Evolutionary conservation across 2,797 vertebrate species (phyloP).

Genomic region (Lerista edwardsae): DNA sequence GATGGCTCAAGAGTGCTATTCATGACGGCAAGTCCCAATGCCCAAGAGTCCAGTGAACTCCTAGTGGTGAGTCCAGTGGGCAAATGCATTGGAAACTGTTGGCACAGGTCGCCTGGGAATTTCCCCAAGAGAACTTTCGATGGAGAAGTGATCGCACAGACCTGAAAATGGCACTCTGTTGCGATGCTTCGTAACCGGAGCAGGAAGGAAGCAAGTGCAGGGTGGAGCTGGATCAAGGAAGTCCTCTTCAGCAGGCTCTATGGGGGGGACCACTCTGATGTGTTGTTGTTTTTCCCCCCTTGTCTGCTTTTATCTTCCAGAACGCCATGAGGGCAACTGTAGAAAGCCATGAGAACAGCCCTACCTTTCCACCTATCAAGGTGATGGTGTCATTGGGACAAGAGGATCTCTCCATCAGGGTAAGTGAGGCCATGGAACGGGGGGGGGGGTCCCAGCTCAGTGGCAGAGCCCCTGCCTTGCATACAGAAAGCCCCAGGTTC

Average conservation of each 20-base stretch:
- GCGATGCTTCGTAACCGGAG: neutral
- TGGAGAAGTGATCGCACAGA: neutral
- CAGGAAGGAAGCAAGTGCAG: neutral
- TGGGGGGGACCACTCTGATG: neutral
- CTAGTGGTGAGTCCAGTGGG: neutral
- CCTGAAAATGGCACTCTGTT: neutral
- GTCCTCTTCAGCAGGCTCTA: too few species aligned
- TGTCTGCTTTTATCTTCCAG: slow-evolving; percentile 65
- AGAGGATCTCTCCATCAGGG: slow-evolving; percentile 93
- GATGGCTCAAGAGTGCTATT: neutral
- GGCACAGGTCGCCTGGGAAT: neutral
- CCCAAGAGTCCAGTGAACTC: neutral
- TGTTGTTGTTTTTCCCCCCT: neutral
- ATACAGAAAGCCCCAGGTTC: neutral
- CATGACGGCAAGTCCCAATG: neutral
- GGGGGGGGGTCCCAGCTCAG: neutral
- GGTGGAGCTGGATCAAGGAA: too few species aligned
- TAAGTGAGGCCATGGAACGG: slow-evolving; percentile 57
- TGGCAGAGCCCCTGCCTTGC: neutral
- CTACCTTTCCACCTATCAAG: slow-evolving; percentile 82
- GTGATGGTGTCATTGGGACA: slow-evolving; percentile 91
- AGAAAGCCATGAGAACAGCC: slow-evolving; percentile 86
- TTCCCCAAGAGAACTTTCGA: neutral
- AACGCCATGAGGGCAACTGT: slow-evolving; percentile 96
- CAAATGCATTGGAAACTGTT: neutral